A percentile compares a stretch with the other conserved stretches of the same genome.
Conservation (phyloP, 1,140 invertebrate genomes). For the Hylaeus anthracinus region DNA sequence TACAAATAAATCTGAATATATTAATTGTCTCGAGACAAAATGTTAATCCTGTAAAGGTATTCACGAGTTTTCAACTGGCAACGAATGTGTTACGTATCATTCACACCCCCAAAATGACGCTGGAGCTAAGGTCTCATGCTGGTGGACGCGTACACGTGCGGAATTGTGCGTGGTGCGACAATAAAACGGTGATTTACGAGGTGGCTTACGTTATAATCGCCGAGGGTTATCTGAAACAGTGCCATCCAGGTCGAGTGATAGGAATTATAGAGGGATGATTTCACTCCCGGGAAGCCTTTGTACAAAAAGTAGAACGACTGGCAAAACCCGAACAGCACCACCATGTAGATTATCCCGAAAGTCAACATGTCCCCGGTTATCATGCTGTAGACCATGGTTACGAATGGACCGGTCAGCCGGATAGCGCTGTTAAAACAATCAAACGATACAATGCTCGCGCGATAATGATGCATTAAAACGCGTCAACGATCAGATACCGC, state of each 20-base stretch:
- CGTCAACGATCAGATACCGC: neutral
- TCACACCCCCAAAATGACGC: too few species aligned
- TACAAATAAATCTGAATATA: too few species aligned
- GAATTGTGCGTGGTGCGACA: neutral
- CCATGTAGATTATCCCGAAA: constrained; percentile 97
- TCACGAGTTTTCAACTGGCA: too few species aligned
- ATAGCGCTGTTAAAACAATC: constrained; percentile 87
- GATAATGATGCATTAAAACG: constrained; percentile 22
- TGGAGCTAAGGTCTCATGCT: too few species aligned
- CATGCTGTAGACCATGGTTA: constrained; percentile 99
- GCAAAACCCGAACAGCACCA: constrained; percentile 96
- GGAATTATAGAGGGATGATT: constrained; percentile 89
- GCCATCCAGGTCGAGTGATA: constrained; percentile 98
- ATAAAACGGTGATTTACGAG: constrained; percentile 53
- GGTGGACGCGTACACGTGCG: neutral
- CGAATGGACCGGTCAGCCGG: constrained; percentile 96
- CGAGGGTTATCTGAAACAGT: constrained; percentile 97
- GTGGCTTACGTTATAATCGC: constrained; percentile 95
- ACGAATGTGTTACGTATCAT: too few species aligned
- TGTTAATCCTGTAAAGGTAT: too few species aligned
- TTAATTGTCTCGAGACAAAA: too few species aligned
- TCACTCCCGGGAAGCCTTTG: constrained; percentile 92
- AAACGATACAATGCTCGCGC: neutral
- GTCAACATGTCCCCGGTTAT: constrained; percentile 98
- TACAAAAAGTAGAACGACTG: constrained; percentile 98